Conservation (phyloP, 2,888 invertebrate species). For the Drosophila longiperda region DNA sequence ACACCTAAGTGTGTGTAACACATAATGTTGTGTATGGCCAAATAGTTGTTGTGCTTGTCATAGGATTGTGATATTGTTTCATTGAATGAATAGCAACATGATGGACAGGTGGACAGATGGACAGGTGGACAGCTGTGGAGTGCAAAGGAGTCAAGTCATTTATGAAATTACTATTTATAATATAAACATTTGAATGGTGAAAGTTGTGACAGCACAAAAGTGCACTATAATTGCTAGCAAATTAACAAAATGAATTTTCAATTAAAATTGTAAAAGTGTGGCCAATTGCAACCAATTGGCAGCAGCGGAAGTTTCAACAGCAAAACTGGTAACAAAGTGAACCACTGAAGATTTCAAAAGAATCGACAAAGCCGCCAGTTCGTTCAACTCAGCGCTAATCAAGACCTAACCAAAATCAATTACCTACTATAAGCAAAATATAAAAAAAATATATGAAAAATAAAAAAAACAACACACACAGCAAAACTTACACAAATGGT, state of each 20-base stretch:
- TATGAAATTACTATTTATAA: conserved; percentile 45
- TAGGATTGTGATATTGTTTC: conserved; percentile 26
- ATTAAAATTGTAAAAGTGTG: conserved; percentile 58
- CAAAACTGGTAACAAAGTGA: conserved; percentile 38
- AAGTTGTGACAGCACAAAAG: conserved; percentile 54
- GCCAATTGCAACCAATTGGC: conserved; percentile 46
- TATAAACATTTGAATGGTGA: conserved; percentile 48
- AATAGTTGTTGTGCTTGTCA: conserved; percentile 9
- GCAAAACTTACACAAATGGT: not conserved
- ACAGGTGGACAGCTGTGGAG: conserved; percentile 22
- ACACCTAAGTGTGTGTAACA: conserved; percentile 48
- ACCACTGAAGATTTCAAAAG: conserved; percentile 56
- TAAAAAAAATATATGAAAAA: not conserved
- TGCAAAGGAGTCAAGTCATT: conserved; percentile 53
- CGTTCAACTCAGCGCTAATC: conserved; percentile 60
- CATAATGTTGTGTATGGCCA: conserved; percentile 1
- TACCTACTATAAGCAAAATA: conserved; percentile 22
- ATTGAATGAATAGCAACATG: conserved; percentile 32
- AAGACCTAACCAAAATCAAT: conserved; percentile 51
- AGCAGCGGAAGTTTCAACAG: conserved; percentile 57
- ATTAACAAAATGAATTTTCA: conserved; percentile 66
- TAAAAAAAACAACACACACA: not conserved
- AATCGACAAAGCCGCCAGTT: conserved; percentile 40
- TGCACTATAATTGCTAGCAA: conserved; percentile 61
- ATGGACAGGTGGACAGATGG: conserved; percentile 11